These are phyloP conservation scores for Zhengitettix transpicula DNA, from an alignment of 2,888 invertebrate species.

Conservation along the genomic window DNA sequence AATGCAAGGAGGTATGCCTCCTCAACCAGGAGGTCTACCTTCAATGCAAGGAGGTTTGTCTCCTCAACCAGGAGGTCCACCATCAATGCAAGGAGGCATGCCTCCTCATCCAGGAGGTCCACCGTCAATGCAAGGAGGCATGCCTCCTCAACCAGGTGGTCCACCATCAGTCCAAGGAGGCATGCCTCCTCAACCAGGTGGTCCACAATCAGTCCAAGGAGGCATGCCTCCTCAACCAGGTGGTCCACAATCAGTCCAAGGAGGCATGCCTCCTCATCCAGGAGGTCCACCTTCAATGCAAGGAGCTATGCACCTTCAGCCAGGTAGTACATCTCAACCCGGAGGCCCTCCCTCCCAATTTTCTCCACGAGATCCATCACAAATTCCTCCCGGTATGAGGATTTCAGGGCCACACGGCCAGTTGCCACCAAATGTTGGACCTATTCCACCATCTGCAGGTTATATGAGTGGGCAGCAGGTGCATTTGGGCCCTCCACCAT, in stretches of 20 bases:
- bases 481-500: not conserved
- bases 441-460: conserved; percentile 14
- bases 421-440: not conserved
- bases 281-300: not conserved
- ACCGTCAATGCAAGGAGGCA: not conserved
- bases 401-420: conserved; percentile 11
- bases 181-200: not conserved
- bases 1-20: not conserved
- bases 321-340: conserved; percentile 12
- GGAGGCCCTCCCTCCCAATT: not conserved
- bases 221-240: not conserved
- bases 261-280: not conserved
- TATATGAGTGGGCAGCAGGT: conserved; percentile 11
- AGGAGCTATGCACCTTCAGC: conserved; percentile 6
- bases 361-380: conserved; percentile 15
- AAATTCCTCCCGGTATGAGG: conserved; percentile 11
- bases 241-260: not conserved
- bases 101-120: not conserved
- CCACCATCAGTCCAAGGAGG: not conserved
- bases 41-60: not conserved
- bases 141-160: not conserved
- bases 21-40: not conserved
- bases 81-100: not conserved
- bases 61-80: not conserved
- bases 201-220: not conserved